Conservation (phyloP, 1,140 invertebrate species). For the Calycopis cecrops region DNA sequence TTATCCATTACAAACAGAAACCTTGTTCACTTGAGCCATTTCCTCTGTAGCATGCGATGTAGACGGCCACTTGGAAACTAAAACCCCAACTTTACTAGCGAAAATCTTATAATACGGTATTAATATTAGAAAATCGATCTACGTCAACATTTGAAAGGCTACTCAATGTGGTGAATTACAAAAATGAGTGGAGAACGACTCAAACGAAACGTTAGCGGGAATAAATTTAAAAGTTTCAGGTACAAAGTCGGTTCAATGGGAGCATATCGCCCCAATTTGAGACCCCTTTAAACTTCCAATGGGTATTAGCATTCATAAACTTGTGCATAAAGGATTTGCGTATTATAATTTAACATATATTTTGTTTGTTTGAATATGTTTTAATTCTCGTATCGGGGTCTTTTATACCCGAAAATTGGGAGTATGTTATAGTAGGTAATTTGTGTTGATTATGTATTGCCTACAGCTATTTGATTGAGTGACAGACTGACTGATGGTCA, state of each 20-base stretch:
- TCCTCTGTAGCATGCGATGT: no score
- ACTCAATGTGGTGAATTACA: conserved; percentile 24
- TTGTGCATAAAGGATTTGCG: conserved; percentile 13
- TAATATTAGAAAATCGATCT: conserved; percentile 14
- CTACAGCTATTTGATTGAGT: no score
- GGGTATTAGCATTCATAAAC: conserved; percentile 12
- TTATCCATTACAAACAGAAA: no score
- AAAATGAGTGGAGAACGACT: conserved; percentile 28
- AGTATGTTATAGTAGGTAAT: no score
- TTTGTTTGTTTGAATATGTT: not conserved
- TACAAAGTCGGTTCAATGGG: conserved; percentile 32
- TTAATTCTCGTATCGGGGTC: no score
- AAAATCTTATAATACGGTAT: conserved; percentile 16
- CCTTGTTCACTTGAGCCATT: no score
- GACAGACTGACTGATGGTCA: no score
- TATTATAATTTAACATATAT: conserved; percentile 2
- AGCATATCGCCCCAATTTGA: conserved; percentile 32
- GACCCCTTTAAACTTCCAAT: conserved; percentile 22
- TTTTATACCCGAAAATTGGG: no score
- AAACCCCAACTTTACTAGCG: not conserved
- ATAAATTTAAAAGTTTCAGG: conserved; percentile 37
- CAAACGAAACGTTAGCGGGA: conserved; percentile 23
- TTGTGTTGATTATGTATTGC: no score
- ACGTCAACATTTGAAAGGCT: conserved; percentile 5
- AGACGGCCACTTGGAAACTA: no score